Evolutionary conservation across 2,797 vertebrate genomes (phyloP), one percentile per base, ranked within the genome.

Genomic region (Podarcis siculus): DNA sequence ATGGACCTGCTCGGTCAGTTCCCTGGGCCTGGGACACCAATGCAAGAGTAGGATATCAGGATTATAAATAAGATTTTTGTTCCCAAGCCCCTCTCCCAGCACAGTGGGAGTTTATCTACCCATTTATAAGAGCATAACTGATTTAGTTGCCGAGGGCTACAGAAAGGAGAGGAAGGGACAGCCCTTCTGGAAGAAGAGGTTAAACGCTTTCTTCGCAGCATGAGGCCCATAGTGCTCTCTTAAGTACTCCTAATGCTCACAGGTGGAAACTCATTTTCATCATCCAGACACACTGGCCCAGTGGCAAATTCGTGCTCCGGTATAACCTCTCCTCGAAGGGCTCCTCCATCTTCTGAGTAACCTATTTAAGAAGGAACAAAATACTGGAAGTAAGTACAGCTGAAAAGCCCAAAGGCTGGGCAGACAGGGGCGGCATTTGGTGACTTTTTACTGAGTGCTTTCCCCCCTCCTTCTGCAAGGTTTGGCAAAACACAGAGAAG

Each of bases 291-390:
- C 91, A 99, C 97, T 0, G 98, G 98, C 88, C 98, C 96, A 39
- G 98, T 97, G 0, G 98, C 98, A 83, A 99, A 98, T 95, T 99
- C 98, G 0, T 99, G 98, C 92, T 99, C 98, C 0, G 98, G 98
- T 95, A 99, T 98, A 6, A 99, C 96, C 86, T 99, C 98, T 17
- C 98, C 98, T 12, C 97, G 98, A 93, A 98, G 97, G 1, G 97
- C 97, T 85, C 98, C 98, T 0, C 98, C 98, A 0, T 99, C 98
- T 96, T 99, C 98, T 0, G 98, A 99, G 90, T 98, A 99, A 87
- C 98, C 98, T 99, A 95, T 42, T 55, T 72, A 82, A 9, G 21
- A 83, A 58, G 88, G 3, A 79, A 42, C 81, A 87, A 37, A 8
- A 55, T 0, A 1, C 23, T 6, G 79, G 0, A 1, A 79, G 3